phyloP scores from a whole-genome alignment of 2,113 vertebrate genomes.

The Callithrix jacchus region DNA sequence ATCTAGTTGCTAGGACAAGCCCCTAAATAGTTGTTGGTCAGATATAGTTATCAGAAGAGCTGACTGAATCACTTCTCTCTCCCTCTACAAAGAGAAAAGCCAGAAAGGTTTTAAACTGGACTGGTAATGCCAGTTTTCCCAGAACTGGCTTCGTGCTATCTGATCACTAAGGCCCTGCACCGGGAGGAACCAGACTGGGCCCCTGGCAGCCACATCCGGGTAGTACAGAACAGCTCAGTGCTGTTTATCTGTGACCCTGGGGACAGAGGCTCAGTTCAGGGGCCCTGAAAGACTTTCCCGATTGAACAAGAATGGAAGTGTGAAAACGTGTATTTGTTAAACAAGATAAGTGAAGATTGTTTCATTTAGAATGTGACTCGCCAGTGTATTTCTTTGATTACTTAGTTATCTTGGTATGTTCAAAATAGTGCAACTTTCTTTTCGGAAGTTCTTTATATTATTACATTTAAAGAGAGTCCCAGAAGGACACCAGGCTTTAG shows the following conservation, averaged over 20 bases:
- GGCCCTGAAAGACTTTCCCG: not conserved
- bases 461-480: not conserved
- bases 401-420: not conserved
- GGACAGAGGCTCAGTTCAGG: not conserved
- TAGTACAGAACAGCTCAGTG: rapidly evolving
- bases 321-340: not conserved
- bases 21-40: not conserved
- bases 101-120: not conserved
- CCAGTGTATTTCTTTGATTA: not conserved
- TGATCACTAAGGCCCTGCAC: too few relatives aligned
- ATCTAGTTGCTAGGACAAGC: not conserved
- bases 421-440: not conserved
- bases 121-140: not conserved
- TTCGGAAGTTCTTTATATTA: not conserved
- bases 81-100: not conserved
- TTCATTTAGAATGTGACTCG: not conserved
- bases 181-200: rapidly evolving
- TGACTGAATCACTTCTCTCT: rapidly evolving
- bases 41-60: not conserved
- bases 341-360: not conserved
- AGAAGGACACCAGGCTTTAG: not conserved
- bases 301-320: not conserved
- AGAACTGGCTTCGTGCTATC: not conserved
- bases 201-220: not conserved
- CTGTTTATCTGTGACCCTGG: not conserved